phyloP scores from a whole-genome alignment of 2,888 invertebrate genomes.

The Heteropelma amictum region DNA sequence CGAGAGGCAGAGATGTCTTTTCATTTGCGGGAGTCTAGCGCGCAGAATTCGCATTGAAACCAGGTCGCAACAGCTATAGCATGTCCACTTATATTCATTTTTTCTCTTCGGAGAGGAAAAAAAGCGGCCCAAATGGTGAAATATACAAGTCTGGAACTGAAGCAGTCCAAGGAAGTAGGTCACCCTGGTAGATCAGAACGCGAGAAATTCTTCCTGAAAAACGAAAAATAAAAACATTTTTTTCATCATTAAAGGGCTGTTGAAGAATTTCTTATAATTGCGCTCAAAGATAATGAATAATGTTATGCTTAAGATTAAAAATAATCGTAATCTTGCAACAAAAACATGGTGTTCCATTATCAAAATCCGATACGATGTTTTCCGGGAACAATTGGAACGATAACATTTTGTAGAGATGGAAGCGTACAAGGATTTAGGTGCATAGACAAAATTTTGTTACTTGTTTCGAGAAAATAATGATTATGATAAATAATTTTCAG shows the following conservation, averaged over 20 bases:
- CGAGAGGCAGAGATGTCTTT: slow-evolving; percentile 11
- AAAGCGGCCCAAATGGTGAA: slow-evolving; percentile 31
- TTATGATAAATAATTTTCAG: no score
- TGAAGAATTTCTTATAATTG: not conserved
- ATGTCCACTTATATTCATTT: slow-evolving; percentile 8
- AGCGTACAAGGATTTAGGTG: no score
- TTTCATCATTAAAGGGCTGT: not conserved
- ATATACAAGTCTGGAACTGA: slow-evolving; percentile 29
- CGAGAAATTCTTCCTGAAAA: no score
- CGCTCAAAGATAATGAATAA: not conserved
- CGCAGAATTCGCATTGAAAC: slow-evolving; percentile 35
- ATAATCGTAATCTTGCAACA: no score
- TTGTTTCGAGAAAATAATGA: no score
- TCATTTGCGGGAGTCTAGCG: slow-evolving; percentile 39
- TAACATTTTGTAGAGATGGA: no score
- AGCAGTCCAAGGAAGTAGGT: slow-evolving; percentile 30
- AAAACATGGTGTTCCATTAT: no score
- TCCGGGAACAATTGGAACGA: no score
- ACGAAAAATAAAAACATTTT: not conserved
- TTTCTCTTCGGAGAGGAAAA: slow-evolving; percentile 5
- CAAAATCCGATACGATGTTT: no score
- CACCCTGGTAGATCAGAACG: slow-evolving; percentile 12
- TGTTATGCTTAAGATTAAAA: not conserved
- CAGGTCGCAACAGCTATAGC: slow-evolving; percentile 34
- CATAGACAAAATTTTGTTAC: no score